A percentile compares a stretch with the other conserved stretches of the same genome.
phyloP scores from a whole-genome alignment of 2,888 invertebrate species.

The Leptothorax acervorum region DNA sequence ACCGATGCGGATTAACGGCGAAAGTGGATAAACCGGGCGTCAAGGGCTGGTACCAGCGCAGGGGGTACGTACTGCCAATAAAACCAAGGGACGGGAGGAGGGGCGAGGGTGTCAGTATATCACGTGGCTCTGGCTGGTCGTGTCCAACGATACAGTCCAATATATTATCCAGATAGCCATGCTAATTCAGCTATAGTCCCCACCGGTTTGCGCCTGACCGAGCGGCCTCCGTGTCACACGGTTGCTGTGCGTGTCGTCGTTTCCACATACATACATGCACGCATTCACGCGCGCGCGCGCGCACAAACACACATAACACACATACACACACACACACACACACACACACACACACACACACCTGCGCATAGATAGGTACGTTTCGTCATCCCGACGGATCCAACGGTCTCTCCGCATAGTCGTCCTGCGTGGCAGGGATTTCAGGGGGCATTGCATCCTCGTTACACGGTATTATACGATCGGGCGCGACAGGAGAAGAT shows the following conservation, averaged over 20 bases:
- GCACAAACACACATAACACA: background rate
- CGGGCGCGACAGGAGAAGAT: constrained; percentile 71
- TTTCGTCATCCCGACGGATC: constrained; percentile 75
- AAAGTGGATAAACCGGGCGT: constrained; percentile 79
- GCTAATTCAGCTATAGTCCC: constrained; percentile 81
- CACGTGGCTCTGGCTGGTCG: constrained; percentile 75
- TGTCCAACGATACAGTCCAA: constrained; percentile 80
- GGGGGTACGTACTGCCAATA: constrained; percentile 77
- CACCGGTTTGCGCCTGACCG: constrained; percentile 71
- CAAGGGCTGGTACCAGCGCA: constrained; percentile 66
- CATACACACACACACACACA: background rate
- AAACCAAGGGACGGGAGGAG: constrained; percentile 69
- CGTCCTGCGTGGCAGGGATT: constrained; percentile 72
- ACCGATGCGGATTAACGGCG: constrained; percentile 75
- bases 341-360: background rate
- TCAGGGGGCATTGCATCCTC: constrained; percentile 77
- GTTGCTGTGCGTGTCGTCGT: constrained; percentile 32
- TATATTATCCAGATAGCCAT: constrained; percentile 83
- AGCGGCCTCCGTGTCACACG: constrained; percentile 67
- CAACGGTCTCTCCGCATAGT: constrained; percentile 72
- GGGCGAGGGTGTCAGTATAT: constrained; percentile 76
- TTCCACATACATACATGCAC: background rate
- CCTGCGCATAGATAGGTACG: constrained; percentile 65
- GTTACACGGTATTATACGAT: constrained; percentile 75
- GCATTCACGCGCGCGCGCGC: background rate